phyloP scores from a whole-genome alignment of 92 coral and sea anemone species.

The Zoanthus sansibaricus region DNA sequence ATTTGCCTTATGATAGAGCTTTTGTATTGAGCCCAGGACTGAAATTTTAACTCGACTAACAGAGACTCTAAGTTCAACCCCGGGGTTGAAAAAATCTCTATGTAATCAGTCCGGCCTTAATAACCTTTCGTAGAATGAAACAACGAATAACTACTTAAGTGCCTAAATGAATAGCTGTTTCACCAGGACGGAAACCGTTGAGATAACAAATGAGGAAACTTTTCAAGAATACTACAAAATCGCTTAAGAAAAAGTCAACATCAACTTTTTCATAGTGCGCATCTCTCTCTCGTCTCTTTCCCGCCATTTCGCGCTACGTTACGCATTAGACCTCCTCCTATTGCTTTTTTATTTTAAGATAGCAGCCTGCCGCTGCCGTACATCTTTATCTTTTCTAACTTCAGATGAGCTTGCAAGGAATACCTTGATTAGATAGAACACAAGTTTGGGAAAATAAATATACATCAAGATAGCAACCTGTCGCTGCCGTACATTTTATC shows the following conservation, averaged over 20 bases:
- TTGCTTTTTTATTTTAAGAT: neutral
- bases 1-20: no score
- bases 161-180: neutral
- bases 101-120: no score
- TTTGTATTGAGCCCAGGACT: no score
- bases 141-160: conserved; percentile 7
- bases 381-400: no score
- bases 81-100: neutral
- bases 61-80: no score
- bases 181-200: neutral
- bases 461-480: neutral
- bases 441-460: no score
- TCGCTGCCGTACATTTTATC: no score
- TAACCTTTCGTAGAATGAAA: neutral
- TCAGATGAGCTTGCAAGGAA: no score
- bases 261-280: neutral
- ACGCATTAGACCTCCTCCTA: neutral
- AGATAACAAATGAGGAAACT: neutral
- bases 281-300: neutral
- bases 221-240: neutral
- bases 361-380: neutral
- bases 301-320: neutral
- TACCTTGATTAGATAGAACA: no score
- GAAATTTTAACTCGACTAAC: no score
- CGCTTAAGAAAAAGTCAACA: neutral